Evolutionary conservation across 1,140 invertebrate species (phyloP).

Genomic region (Hypothenemus hampei): DNA sequence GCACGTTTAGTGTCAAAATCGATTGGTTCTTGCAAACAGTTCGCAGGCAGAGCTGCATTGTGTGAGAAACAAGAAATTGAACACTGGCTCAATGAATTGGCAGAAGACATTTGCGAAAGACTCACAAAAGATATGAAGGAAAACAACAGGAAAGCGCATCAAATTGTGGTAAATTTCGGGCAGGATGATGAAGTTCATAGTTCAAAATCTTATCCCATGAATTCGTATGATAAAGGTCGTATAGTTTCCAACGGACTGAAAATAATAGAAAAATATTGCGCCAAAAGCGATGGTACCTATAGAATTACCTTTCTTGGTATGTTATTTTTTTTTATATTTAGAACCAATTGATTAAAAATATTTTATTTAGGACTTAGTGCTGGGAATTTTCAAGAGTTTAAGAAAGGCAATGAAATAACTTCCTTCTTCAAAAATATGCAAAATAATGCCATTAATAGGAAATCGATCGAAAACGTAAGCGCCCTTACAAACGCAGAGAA

Average conservation of each 20-base stretch:
- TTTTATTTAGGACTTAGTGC: conserved; percentile 62
- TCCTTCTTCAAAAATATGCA: conserved; percentile 53
- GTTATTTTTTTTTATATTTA: background rate
- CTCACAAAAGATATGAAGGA: conserved; percentile 73
- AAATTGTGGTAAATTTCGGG: conserved; percentile 58
- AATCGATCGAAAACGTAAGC: background rate
- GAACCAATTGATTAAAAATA: background rate
- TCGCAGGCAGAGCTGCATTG: conserved; percentile 77
- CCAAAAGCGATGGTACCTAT: conserved; percentile 41
- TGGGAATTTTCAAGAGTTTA: conserved; percentile 68
- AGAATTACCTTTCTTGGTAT: conserved; percentile 56
- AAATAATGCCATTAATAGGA: background rate
- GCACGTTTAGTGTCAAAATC: conserved; percentile 83
- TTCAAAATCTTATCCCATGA: conserved; percentile 53
- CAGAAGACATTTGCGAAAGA: conserved; percentile 77
- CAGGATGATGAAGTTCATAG: conserved; percentile 56
- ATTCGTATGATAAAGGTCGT: conserved; percentile 57
- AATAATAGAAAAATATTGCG: conserved; percentile 55
- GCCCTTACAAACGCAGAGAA: background rate
- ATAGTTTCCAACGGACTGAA: conserved; percentile 55
- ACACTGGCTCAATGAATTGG: conserved; percentile 77
- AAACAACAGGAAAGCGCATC: conserved; percentile 62
- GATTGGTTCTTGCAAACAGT: conserved; percentile 93
- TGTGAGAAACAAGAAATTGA: conserved; percentile 63
- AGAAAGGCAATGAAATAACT: conserved; percentile 55